These are phyloP conservation scores for Bombylius discolor DNA, from an alignment of 2,888 invertebrate genomes.

Conservation along the genomic window DNA sequence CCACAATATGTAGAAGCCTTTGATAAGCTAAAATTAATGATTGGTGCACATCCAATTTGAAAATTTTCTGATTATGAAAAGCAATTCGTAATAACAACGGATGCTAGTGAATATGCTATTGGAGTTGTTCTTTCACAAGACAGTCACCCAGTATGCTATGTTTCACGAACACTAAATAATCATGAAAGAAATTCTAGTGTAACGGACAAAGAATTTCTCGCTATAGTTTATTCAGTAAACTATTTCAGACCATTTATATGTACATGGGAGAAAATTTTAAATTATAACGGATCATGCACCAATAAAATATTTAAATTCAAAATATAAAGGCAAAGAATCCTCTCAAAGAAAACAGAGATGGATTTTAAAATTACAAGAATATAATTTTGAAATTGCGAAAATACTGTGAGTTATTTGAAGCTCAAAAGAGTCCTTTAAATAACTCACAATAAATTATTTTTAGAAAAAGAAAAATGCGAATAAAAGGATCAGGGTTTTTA, in stretches of 20 bases:
- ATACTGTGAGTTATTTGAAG: too few relatives aligned
- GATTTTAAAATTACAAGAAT: constrained; percentile 5
- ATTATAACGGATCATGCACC: constrained; percentile 6
- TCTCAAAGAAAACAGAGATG: constrained; percentile 8
- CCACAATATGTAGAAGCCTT: constrained; percentile 6
- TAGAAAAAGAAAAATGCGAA: too few relatives aligned
- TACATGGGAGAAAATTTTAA: constrained; percentile 8
- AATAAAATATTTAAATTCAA: constrained; percentile 7
- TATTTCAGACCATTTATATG: constrained; percentile 9
- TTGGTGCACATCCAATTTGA: constrained; percentile 6
- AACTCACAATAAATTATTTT: too few relatives aligned
- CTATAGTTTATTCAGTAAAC: constrained; percentile 12
- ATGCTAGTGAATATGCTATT: constrained; percentile 9
- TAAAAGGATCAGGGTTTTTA: too few relatives aligned
- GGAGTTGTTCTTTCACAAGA: constrained; percentile 1
- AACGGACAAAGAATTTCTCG: constrained; percentile 12
- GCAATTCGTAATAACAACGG: constrained; percentile 6
- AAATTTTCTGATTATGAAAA: constrained; percentile 8
- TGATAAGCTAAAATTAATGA: constrained; percentile 6
- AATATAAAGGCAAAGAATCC: constrained; percentile 8
- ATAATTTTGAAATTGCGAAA: constrained; percentile 4
- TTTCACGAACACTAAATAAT: constrained; percentile 1
- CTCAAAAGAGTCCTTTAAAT: too few relatives aligned
- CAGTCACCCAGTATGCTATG: constrained; percentile 4
- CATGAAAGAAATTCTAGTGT: constrained; percentile 10